phyloP scores from a whole-genome alignment of 1,140 invertebrate species.

The Brachionus sp. region DNA sequence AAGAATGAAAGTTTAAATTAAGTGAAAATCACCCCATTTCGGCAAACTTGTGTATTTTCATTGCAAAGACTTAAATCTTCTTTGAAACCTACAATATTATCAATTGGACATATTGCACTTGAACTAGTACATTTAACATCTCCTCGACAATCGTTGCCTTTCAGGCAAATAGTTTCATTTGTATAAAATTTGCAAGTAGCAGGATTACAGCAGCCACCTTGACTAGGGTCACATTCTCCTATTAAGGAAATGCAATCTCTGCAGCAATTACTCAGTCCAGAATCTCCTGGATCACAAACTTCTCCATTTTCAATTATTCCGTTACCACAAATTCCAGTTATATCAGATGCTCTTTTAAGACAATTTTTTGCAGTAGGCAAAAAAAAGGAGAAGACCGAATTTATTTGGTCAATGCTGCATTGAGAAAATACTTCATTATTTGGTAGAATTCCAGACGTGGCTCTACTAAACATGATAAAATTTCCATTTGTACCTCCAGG shows the following conservation, averaged over 20 bases:
- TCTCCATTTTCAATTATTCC: conserved; percentile 95
- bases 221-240: neutral
- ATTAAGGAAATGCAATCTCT: neutral
- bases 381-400: conserved; percentile 68
- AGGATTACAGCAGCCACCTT: conserved; percentile 38
- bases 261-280: conserved; percentile 70
- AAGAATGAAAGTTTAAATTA: neutral
- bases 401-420: conserved; percentile 64
- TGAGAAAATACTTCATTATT: conserved; percentile 91
- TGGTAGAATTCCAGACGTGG: conserved; percentile 83
- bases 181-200: conserved; percentile 6
- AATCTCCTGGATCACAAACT: conserved; percentile 96
- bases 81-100: neutral
- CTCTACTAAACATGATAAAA: conserved; percentile 82
- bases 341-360: neutral
- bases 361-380: neutral
- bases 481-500: conserved; percentile 48
- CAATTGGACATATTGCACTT: conserved; percentile 19
- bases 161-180: neutral
- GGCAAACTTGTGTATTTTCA: conserved; percentile 30
- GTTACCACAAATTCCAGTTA: conserved; percentile 89
- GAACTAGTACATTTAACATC: conserved; percentile 11
- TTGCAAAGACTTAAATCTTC: conserved; percentile 15
- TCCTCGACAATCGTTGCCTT: neutral
- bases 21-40: neutral